Conservation (phyloP, 1,140 invertebrate species). For the Rhysida immarginata region DNA sequence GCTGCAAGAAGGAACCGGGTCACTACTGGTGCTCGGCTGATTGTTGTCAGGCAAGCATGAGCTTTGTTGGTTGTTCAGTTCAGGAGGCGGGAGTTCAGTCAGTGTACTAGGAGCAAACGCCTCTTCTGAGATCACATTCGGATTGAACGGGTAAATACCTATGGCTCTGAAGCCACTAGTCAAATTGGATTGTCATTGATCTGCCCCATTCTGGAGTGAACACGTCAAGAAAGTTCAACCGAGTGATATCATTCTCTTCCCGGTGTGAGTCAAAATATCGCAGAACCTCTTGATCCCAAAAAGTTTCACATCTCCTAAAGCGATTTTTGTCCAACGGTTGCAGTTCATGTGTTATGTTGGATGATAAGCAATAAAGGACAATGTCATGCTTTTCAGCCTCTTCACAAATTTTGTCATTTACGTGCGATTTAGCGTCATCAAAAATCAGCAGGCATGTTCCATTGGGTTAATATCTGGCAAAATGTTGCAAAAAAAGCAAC, state of each 20-base stretch:
- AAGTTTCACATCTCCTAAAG: slow-evolving; percentile 23
- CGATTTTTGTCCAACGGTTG: slow-evolving; percentile 28
- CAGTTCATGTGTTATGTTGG: slow-evolving; percentile 27
- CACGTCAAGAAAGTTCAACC: background rate
- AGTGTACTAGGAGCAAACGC: no score
- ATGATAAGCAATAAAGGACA: slow-evolving; percentile 23
- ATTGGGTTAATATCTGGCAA: slow-evolving; percentile 20
- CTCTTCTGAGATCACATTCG: no score
- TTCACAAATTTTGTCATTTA: slow-evolving; percentile 16
- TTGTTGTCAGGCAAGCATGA: no score
- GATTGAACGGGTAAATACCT: no score
- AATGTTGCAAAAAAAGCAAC: slow-evolving; percentile 23
- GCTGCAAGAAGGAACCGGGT: no score
- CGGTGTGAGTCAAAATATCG: slow-evolving; percentile 8
- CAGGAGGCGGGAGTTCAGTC: no score
- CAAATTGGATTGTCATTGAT: no score
- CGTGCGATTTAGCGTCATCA: slow-evolving; percentile 26
- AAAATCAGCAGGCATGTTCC: slow-evolving; percentile 25
- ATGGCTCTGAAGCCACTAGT: no score
- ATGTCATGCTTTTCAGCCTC: slow-evolving; percentile 23
- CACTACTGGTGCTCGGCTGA: no score
- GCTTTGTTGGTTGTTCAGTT: no score
- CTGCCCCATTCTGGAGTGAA: background rate
- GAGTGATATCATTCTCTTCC: background rate
- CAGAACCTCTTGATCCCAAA: slow-evolving; percentile 26